Base-by-base conservation (phyloP, 2,888 invertebrate genomes). In the Drosophila helvetica region DNA sequence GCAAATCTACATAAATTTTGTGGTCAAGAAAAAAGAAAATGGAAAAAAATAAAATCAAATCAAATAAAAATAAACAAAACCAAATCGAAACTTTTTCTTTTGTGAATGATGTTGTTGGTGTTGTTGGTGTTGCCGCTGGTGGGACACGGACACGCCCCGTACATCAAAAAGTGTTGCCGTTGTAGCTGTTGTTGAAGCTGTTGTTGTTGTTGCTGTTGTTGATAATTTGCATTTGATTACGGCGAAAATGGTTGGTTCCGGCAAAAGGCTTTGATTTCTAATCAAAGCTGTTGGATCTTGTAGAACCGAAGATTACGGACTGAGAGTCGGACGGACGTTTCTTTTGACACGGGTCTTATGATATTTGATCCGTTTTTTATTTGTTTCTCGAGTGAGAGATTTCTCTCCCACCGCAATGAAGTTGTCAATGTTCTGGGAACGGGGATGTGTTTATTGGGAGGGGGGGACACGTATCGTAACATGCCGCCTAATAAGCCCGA, bases 191-290 rank as follows among this genome's bases (percentile, higher is more conserved):
- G n/a, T 86, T 67, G 80, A 84, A n/a, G 50, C 33, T 33, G 17
- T 52, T 53, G 60, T 38, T 66, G 66, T 67, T 56, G 60, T 57
- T 68, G 65, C 47, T 79, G 68, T 86, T 67, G 80, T 86, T 67
- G 80, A 84, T 88, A 83, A 83, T 83, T 83, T 83, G 89, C 87
- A 83, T 83, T 83, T 83, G 87, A 83, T 83, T 83, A 86, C 78
- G 60, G 88, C 88, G 80, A 82, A 82, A 81, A 81, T 74, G 79
- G 86, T 78, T 47, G 68, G 75, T 82, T 88, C 81, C 88, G 81
- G 78, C 80, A 65, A 72, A 71, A 80, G 75, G 84, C 88, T 82
- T 72, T 83, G 80, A 86, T 83, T 86, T 78, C 84, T 77, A 82
- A 82, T 82, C 81, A 57, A 52, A 74, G 53, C 65, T 47, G 54